Base-by-base conservation (phyloP, 2,888 invertebrate species). In the Argyresthia goedartella region DNA sequence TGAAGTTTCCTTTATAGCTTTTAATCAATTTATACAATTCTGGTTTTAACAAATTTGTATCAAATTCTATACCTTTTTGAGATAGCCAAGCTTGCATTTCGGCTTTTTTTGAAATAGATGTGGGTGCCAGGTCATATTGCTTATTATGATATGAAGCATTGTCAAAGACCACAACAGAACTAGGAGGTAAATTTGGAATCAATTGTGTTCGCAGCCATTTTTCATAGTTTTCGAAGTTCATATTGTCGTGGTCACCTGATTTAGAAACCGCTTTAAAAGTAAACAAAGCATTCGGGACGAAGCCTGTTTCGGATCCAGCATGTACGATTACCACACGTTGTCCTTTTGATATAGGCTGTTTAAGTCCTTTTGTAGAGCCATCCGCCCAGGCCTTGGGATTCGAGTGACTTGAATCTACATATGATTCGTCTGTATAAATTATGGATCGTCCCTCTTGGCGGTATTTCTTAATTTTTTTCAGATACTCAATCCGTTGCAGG, bases 131-230 rank as follows among this genome's bases (percentile, higher is more conserved):
- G n/a, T n/a, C n/a, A n/a, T n/a, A n/a, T n/a, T n/a, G n/a, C n/a
- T n/a, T n/a, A n/a, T n/a, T n/a, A n/a, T n/a, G n/a, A n/a, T n/a
- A n/a, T n/a, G n/a, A n/a, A n/a, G n/a, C n/a, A n/a, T n/a, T n/a
- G n/a, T n/a, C n/a, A n/a, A n/a, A n/a, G n/a, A n/a, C n/a, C n/a
- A n/a, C n/a, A n/a, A n/a, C n/a, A n/a, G n/a, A n/a, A n/a, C n/a
- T n/a, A n/a, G 41, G 41, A 10, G 41, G 41, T 1, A 41, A 13
- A 41, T 41, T 60, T 39, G 58, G 56, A 8, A 60, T n/a, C 11
- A 61, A 44, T 49, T 58, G 52, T 4, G 50, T 54, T 47, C 52
- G 36, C 11, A 61, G 36, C 60, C 60, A 63, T 42, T 57, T 55
- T 34, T 36, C 48, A 50, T 41, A 41, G 11, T 1, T 41, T 41